Base-by-base conservation (phyloP, 2,113 vertebrate genomes). In the Gymnobelideus leadbeateri region DNA sequence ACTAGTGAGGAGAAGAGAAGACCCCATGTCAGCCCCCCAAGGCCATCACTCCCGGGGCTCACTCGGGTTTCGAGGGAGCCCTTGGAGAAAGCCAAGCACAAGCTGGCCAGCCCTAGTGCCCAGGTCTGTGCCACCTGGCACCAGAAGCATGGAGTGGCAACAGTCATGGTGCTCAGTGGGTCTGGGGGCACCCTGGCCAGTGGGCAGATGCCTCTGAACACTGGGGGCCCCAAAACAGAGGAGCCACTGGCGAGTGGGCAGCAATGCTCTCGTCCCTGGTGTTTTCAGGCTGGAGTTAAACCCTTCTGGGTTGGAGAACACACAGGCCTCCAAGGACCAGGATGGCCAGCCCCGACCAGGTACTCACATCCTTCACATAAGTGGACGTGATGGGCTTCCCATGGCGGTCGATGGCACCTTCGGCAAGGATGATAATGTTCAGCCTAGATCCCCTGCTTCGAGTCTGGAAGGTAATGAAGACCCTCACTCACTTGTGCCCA, bases 381-480 rank as follows among this genome's bases (percentile, higher is more conserved):
- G 96, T 98, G 93, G 99, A 99, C 0, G 99, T 98, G 98, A 99
- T 99, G 53, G 99, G 97, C n/a, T 99, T 98, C 68, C 99, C 99
- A 0, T 97, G 98, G 57, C 91, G 98, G 97, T 99, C 99, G 0
- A 99, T 99, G 96, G 99, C 99, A 0, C 99, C 99, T 98, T 99
- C 99, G 0, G 99, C 99, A 0, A 99, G 98, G 94, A 99, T 99
- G 97, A 99, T 98, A 94, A 99, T 99, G 98, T 99, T 99, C 54
- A 99, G 98, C 49, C 99, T 98, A 0, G 99, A 99, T 11, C 99
- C 99, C 1, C 98, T 99, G 95, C 98, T 99, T 95, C 99, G 99
- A 0, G 99, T 99, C 99, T 99, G 97, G 3, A 77, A 9, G 0
- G 0, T 94, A 84, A 84, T 23, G 52, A 92, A 89, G 11, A 37